Evolutionary conservation across 2,888 invertebrate species (phyloP), one percentile per base, ranked within the genome.

Genomic region (Hedychridium roseum): DNA sequence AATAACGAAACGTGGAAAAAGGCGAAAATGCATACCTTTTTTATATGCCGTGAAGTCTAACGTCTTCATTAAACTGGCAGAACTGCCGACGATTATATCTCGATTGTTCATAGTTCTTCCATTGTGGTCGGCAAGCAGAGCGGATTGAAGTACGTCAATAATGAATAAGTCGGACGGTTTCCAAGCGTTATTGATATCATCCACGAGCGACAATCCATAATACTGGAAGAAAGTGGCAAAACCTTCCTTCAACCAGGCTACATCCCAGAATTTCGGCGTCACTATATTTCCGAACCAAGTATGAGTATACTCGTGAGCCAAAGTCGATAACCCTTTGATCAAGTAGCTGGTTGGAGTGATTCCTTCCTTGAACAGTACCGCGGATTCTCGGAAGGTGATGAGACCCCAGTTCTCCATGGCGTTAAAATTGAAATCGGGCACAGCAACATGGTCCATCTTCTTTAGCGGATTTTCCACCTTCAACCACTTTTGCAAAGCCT

Each of bases 391-490:
- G 80, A 88, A 92, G 1, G 91, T 91, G 40, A 92, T 88, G 48
- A 95, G 77, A 2, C 94, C 95, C 94, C 94, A 95, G 72, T 95
- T 96, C 75, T 95, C 94, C 94, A 94, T 95, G 17, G 93, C 94
- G 23, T 89, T 88, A 59, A 90, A 88, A 35, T 87, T 84, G 70
- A 94, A 94, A 68, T 94, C 91, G 0, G 94, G 91, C 3, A 95
- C 86, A 0, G 92, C 94, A 1, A 90, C 87, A 41, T 90, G 86
- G 60, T 91, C 90, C 68, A 91, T 79, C 73, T 92, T 92, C 0
- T 84, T 82, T 4, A 72, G 50, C 1, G 71, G 69, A 36, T 69
- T 71, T 2, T 46, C 26, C 1, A 66, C 20, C 7, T n/a, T 14
- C 5, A 66, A 43, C 56, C 59, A 72, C 1, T 39, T 11, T 17